Conservation (phyloP, 35 echinoderm and acorn worm species). For the Acanthaster planci region DNA sequence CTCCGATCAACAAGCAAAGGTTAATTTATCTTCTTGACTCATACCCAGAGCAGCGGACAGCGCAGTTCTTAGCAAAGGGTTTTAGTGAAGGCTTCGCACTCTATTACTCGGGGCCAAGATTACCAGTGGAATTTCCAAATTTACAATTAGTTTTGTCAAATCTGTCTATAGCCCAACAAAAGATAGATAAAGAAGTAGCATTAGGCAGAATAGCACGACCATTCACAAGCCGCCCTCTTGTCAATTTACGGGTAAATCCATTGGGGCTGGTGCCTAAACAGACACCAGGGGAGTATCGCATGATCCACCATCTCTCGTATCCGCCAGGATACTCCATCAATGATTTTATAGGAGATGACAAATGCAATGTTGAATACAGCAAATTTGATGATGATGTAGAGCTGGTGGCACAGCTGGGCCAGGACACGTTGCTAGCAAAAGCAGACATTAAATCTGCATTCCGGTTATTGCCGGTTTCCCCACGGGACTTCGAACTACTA, state of each 20-base stretch:
- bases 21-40: background rate
- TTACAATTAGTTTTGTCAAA: background rate
- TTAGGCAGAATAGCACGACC: conserved; percentile 1
- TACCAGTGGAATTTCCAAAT: background rate
- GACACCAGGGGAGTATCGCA: background rate
- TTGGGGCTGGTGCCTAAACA: conserved; percentile 35
- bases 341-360: conserved; percentile 16
- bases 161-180: background rate
- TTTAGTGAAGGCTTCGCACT: background rate
- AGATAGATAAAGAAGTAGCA: background rate
- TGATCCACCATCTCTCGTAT: conserved; percentile 47
- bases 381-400: conserved; percentile 33
- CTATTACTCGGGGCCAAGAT: background rate
- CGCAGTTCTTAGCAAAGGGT: background rate
- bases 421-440: conserved; percentile 22
- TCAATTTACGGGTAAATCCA: background rate
- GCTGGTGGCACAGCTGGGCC: background rate
- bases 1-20: background rate
- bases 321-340: conserved; percentile 19
- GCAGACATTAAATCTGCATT: conserved; percentile 50
- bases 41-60: background rate
- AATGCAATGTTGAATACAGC: conserved; percentile 6
- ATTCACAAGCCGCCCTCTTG: background rate
- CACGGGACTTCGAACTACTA: conserved; percentile 24
- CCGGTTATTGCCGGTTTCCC: conserved; percentile 21